A percentile compares a stretch with the other conserved stretches of the same genome.
Evolutionary conservation across 2,113 vertebrate genomes (phyloP).

Genomic region (Clarias macrocephalus): DNA sequence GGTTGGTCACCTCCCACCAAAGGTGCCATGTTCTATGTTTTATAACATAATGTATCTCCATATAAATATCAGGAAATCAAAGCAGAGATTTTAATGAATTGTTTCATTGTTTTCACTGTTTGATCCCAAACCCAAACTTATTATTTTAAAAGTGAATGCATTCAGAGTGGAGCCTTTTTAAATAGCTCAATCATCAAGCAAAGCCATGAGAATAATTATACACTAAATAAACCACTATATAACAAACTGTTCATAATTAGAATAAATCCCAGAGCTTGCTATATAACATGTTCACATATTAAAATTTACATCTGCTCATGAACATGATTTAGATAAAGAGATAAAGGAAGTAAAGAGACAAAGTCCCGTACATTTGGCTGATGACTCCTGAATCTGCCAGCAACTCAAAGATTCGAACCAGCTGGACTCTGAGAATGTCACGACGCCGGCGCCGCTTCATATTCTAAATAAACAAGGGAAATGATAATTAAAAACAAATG

Average conservation of each 20-base stretch:
- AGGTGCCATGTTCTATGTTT: neutral
- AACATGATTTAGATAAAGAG: neutral
- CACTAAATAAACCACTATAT: neutral
- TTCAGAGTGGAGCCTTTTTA: neutral
- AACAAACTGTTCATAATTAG: neutral
- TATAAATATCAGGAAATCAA: neutral
- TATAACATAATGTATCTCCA: neutral
- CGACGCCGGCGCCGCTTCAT: slow-evolving; percentile 99
- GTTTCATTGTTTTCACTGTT: neutral
- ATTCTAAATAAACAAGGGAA: slow-evolving; percentile 73
- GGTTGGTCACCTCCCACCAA: neutral
- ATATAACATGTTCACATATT: neutral
- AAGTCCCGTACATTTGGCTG: slow-evolving; percentile 85
- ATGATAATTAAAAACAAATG: neutral
- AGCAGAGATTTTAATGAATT: neutral
- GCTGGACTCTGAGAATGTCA: slow-evolving; percentile 95
- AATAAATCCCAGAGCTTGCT: neutral
- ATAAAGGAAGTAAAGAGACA: no score
- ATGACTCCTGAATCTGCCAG: slow-evolving; percentile 96
- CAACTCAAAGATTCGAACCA: slow-evolving; percentile 98
- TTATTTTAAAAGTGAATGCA: neutral
- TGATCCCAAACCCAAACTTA: neutral
- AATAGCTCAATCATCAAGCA: neutral
- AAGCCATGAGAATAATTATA: neutral
- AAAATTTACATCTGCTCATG: neutral